Conservation (phyloP, 2,797 vertebrate species). For the Aldrovandia affinis region DNA sequence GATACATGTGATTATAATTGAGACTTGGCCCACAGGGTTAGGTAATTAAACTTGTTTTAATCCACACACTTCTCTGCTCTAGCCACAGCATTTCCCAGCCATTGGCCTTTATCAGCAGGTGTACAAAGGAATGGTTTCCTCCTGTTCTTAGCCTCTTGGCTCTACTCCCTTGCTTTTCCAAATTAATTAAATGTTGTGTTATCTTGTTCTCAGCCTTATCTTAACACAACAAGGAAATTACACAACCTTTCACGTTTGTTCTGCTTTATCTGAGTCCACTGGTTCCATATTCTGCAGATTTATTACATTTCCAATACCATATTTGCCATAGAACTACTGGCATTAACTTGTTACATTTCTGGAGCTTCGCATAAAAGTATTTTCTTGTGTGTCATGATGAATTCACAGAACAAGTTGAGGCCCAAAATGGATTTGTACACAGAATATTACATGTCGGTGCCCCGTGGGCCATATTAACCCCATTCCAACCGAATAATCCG, state of each 20-base stretch:
- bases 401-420: constrained; percentile 51
- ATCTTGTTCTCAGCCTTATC: constrained; percentile 2
- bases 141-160: neutral
- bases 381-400: constrained; percentile 56
- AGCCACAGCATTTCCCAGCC: neutral
- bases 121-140: neutral
- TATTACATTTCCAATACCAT: neutral
- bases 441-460: constrained; percentile 40
- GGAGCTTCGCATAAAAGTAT: constrained; percentile 37
- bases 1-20: neutral
- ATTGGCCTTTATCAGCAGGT: neutral
- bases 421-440: constrained; percentile 33
- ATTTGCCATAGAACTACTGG: neutral
- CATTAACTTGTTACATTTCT: neutral
- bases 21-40: neutral
- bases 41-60: neutral
- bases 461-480: constrained; percentile 53
- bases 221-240: constrained; percentile 1
- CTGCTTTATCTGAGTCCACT: neutral
- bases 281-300: neutral
- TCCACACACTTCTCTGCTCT: neutral
- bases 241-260: neutral
- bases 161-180: neutral
- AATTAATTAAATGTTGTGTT: neutral
- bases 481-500: constrained; percentile 57